Evolutionary conservation across 2,797 vertebrate genomes (phyloP).

Genomic region (Podarcis siculus): DNA sequence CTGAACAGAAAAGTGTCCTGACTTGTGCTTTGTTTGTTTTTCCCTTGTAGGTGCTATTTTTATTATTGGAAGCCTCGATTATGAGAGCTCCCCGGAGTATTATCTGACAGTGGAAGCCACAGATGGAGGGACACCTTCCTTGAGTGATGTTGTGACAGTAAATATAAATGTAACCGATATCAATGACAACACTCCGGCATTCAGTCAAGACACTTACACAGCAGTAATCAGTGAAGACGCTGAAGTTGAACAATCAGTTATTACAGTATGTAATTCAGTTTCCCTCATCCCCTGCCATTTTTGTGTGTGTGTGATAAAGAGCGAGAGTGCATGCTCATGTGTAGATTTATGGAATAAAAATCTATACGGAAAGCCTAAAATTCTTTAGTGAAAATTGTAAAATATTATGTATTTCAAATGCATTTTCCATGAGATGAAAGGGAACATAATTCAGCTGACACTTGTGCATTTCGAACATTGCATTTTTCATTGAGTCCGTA

Average conservation of each 20-base stretch:
- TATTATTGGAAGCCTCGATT: slow-evolving; percentile 91
- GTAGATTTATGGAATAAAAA: no score
- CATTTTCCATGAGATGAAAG: slow-evolving; percentile 18
- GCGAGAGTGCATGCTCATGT: no score
- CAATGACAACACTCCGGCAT: slow-evolving; percentile 92
- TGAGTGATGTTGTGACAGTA: slow-evolving; percentile 93
- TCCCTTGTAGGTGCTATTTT: slow-evolving; percentile 87
- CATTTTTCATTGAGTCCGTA: slow-evolving; percentile 61
- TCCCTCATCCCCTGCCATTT: background rate
- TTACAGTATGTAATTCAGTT: slow-evolving; percentile 78
- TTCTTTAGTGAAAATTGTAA: slow-evolving; percentile 5
- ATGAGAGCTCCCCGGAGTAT: slow-evolving; percentile 91
- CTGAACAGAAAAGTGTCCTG: background rate
- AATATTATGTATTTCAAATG: background rate
- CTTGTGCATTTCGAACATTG: slow-evolving; percentile 10
- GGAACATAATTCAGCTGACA: background rate
- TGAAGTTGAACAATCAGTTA: slow-evolving; percentile 85
- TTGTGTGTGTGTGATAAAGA: no score
- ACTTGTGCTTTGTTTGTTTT: background rate
- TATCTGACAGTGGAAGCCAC: slow-evolving; percentile 95
- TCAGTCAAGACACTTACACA: slow-evolving; percentile 91
- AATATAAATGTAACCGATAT: slow-evolving; percentile 95
- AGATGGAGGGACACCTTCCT: slow-evolving; percentile 90
- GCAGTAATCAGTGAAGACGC: slow-evolving; percentile 93
- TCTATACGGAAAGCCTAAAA: background rate